Percentiles rank a stretch among this genome's conserved stretches.
Evolutionary conservation across 64 coral and sea anemone genomes (phyloP).

Genomic region (Pocillopora damicornis): DNA sequence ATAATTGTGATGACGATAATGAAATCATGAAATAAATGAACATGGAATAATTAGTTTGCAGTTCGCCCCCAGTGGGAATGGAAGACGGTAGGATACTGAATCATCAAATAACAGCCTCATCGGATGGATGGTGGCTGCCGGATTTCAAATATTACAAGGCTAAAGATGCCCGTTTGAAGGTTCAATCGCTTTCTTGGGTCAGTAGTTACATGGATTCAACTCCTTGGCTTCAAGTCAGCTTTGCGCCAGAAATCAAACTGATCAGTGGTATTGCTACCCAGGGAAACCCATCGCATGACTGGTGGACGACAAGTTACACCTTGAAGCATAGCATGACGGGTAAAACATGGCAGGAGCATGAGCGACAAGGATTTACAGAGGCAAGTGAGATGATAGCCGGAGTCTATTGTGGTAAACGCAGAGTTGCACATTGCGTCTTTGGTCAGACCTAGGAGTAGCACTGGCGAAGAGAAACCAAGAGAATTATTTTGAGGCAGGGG

Average conservation of each 20-base stretch:
- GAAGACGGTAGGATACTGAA: conserved; percentile 15
- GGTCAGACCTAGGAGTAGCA: too few species aligned
- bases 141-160: neutral
- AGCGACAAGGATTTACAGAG: neutral
- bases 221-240: conserved; percentile 48
- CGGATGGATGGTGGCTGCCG: conserved; percentile 21
- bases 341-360: conserved; percentile 15
- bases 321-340: conserved; percentile 9
- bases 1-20: too few species aligned
- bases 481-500: too few species aligned
- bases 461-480: too few species aligned
- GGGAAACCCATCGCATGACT: conserved; percentile 13
- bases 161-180: conserved; percentile 7
- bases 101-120: conserved; percentile 40
- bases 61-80: conserved; percentile 50
- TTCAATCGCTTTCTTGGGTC: conserved; percentile 38
- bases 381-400: neutral
- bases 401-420: too few species aligned
- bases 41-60: conserved; percentile 34
- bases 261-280: conserved; percentile 47
- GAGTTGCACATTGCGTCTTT: too few species aligned
- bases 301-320: conserved; percentile 14
- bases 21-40: too few species aligned
- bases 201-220: neutral
- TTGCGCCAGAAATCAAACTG: conserved; percentile 32